Base-by-base conservation (phyloP, 2,113 vertebrate genomes). In the Isichthys henryi region DNA sequence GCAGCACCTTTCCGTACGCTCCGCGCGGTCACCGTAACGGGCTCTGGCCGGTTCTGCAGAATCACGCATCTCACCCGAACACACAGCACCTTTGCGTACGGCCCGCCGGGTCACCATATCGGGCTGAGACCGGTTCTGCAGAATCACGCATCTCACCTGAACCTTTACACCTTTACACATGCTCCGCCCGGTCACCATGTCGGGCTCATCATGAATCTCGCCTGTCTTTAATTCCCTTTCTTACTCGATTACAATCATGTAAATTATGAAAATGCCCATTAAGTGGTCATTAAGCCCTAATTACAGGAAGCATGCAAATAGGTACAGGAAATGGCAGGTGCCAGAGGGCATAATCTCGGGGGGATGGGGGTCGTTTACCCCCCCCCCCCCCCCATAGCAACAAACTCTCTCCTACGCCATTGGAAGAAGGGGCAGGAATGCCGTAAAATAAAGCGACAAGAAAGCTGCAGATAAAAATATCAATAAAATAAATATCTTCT, bases 231-330 rank as follows among this genome's bases (percentile, higher is more conserved):
- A 35, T 80, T 80, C 35, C 39, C 35, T 80, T 43, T 80, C 35
- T 17, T 43, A 80, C 74, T 80, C 74, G 31, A 77, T 77, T 77
- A 77, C 70, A 80, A 19, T 80, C 74, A 80, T 80, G 35, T 80
- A 43, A 35, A 80, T 80, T 35, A 35, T 80, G 74, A 43, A 80
- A 80, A 80, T 80, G 39, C 74, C 74, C 74, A 80, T 43, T 17
- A 43, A 70, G n/a, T 70, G 31, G 35, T 19, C 74, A 43, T 43
- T 80, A 80, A 39, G 31, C 17, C 17, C 35, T 80, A 80, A 80
- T 80, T 80, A 80, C 35, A 43, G 82, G 39, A 49, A 49, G 9
- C 39, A 43, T 39, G 74, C 35, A 80, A 80, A 80, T 43, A 80
- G 43, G 45, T 39, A 49, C 13, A 49, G 82, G 45, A 49, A 49